Conservation (phyloP, 2,888 invertebrate species). For the Acanthosoma haemorrhoidale region DNA sequence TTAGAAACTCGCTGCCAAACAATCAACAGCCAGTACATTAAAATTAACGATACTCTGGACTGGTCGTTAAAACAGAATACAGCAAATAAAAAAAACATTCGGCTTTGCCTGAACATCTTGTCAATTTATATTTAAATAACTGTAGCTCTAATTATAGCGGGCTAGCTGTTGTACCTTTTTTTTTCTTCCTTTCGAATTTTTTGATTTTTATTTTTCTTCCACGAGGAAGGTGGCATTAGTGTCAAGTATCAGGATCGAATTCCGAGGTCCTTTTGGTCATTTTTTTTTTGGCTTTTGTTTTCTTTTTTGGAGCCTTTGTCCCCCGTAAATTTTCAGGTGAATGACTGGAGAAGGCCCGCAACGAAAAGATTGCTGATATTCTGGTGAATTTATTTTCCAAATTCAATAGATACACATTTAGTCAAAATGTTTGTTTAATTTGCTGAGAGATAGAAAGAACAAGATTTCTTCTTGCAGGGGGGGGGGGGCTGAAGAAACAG, state of each 20-base stretch:
- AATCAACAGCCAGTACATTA: too few species aligned
- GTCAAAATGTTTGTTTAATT: too few species aligned
- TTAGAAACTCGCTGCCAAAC: too few species aligned
- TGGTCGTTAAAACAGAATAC: too few species aligned
- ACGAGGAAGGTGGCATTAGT: slow-evolving; percentile 7
- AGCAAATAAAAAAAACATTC: slow-evolving; percentile 2
- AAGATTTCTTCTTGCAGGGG: too few species aligned
- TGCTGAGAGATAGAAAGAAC: too few species aligned
- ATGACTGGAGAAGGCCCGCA: background rate
- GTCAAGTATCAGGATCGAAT: slow-evolving; percentile 14
- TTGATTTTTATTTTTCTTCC: background rate
- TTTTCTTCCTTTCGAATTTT: background rate
- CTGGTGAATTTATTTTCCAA: too few species aligned
- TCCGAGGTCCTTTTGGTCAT: background rate
- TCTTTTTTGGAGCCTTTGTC: background rate
- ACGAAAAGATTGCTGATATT: too few species aligned
- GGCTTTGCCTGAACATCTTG: background rate
- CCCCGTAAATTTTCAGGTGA: background rate
- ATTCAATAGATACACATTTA: too few species aligned
- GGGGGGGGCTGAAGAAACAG: too few species aligned
- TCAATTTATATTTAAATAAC: slow-evolving; percentile 1
- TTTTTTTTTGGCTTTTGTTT: background rate
- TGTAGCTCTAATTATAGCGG: background rate
- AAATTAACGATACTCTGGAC: too few species aligned
- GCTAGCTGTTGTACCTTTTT: background rate